Base-by-base conservation (phyloP, 2,113 vertebrate genomes). In the Tretioscincus oriximinensis region DNA sequence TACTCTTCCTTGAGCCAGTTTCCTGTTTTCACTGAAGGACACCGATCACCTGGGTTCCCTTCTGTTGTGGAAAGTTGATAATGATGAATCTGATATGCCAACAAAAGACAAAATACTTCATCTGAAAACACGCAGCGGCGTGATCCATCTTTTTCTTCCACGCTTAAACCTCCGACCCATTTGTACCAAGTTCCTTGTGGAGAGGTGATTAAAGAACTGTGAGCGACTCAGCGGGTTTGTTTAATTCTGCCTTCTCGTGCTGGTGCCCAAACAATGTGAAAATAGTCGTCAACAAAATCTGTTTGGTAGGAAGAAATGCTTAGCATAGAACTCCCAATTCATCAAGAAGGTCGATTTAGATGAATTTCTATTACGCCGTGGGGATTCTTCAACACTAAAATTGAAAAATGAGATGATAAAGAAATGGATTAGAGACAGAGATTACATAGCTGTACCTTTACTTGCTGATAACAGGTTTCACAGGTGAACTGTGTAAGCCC, bases 341-440 rank as follows among this genome's bases (percentile, higher is more conserved):
- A 85, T 83, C 71, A 82, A 35, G 51, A 24, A 75, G 0, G 11
- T 2, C 80, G 74, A 75, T 74, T 76, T 35, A 66, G 76, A 69
- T 84, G 2, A 70, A 9, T 14, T 84, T 78, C 80, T 84, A 61
- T 81, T 83, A 61, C 20, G n/a, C 2, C 20, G 45, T 2, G 2
- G 16, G 24, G 68, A 41, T 8, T 4, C 16, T 88, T 73, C 63
- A 35, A 80, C 66, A 75, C 21, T 85, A 60, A 87, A 84, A 74
- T 0, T 73, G 64, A 78, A 90, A 88, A 88, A 76, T 82, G 78
- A 88, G 28, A 41, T 72, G 41, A 84, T 11, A 82, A 85, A 60
- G 77, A 67, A 78, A 60, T 11, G 1, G 66, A 6, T 58, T 88
- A 87, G 80, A 84, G 68, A 81, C 84, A 9, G 82, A 87, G 73